Evolutionary conservation across 2,888 invertebrate genomes (phyloP).

Genomic region (Tethea ocularis): DNA sequence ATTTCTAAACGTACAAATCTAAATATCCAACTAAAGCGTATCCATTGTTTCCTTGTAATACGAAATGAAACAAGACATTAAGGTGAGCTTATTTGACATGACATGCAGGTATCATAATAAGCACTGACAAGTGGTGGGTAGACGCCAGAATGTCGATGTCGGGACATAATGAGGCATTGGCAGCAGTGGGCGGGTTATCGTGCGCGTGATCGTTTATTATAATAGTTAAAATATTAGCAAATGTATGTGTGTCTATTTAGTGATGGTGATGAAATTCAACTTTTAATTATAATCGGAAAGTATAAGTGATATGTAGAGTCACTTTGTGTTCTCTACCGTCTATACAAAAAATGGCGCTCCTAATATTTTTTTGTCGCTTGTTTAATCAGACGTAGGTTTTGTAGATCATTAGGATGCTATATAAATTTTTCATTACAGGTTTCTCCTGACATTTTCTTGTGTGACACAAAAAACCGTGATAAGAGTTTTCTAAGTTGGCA

Average conservation of each 20-base stretch:
- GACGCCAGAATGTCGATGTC: conserved; percentile 18
- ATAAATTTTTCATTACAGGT: too few species aligned
- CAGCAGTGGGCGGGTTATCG: conserved; percentile 5
- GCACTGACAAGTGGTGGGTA: conserved; percentile 31
- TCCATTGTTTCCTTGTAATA: conserved; percentile 33
- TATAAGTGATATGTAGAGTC: neutral
- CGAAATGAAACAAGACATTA: conserved; percentile 28
- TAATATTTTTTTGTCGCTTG: too few species aligned
- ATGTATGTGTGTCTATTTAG: neutral
- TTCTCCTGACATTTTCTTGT: too few species aligned
- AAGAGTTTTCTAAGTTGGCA: too few species aligned
- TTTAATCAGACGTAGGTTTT: too few species aligned
- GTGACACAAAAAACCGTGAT: too few species aligned
- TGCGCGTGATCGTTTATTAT: neutral
- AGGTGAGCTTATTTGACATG: conserved; percentile 20
- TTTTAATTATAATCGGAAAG: neutral
- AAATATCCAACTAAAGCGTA: conserved; percentile 9
- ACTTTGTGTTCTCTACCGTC: too few species aligned
- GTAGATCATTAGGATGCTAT: too few species aligned
- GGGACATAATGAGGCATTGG: conserved; percentile 8
- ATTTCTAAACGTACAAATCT: neutral
- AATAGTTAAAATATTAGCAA: conserved; percentile 4
- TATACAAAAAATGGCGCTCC: too few species aligned
- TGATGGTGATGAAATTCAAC: neutral
- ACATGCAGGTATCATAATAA: conserved; percentile 31